Evolutionary conservation across 2,113 vertebrate genomes (phyloP).

Genomic region (human (Homo sapiens)): GRCh38 chr17:21251001-21251500

Average conservation of each 20-base stretch:
- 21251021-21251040: neutral
- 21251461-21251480: neutral
- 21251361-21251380: neutral
- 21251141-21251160: neutral
- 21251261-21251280: neutral
- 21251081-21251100: neutral
- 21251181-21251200: neutral
- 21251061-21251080: neutral
- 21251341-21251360: neutral
- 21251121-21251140: neutral
- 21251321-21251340: neutral
- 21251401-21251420: neutral
- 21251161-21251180: neutral
- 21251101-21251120: neutral
- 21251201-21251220: neutral
- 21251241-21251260: neutral
- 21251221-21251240: neutral
- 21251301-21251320: neutral
- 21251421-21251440: neutral
- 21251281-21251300: neutral
- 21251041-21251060: neutral
- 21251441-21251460: neutral
- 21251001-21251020: neutral
- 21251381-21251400: conserved; percentile 1
- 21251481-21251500: accelerated